Evolutionary conservation across 2,113 vertebrate genomes (phyloP).

Genomic region (Macaca mulatta): DNA sequence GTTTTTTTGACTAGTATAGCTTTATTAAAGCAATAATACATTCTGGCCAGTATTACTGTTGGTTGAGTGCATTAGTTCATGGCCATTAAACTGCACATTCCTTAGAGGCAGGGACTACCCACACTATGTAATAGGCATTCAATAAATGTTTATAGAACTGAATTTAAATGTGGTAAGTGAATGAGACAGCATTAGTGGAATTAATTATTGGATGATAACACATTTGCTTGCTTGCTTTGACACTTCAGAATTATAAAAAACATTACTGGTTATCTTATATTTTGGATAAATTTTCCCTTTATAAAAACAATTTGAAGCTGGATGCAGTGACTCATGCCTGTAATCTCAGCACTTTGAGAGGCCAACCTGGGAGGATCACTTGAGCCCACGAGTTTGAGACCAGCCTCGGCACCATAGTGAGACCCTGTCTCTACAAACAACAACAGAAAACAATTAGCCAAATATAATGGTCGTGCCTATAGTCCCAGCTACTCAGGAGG

Average conservation of each 20-base stretch:
- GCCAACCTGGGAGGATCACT: no score
- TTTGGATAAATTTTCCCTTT: neutral
- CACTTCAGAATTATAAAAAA: neutral
- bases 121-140: neutral
- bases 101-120: neutral
- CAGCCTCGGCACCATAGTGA: no score
- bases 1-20: neutral
- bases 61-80: neutral
- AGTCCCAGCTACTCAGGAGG: no score
- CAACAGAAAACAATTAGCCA: no score
- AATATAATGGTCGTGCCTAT: no score
- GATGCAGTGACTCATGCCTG: no score
- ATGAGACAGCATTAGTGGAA: neutral
- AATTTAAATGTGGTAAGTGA: conserved; percentile 28
- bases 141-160: neutral
- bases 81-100: neutral
- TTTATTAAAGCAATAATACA: neutral
- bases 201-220: neutral
- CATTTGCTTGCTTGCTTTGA: neutral
- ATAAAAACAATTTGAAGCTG: neutral
- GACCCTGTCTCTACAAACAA: no score
- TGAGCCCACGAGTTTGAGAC: no score
- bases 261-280: neutral
- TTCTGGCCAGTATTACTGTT: neutral
- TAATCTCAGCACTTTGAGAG: no score